A percentile compares a stretch with the other conserved stretches of the same genome.
These are phyloP conservation scores for Lutjanus argentimaculatus DNA, from an alignment of 2,797 vertebrate genomes.

Conservation along the genomic window DNA sequence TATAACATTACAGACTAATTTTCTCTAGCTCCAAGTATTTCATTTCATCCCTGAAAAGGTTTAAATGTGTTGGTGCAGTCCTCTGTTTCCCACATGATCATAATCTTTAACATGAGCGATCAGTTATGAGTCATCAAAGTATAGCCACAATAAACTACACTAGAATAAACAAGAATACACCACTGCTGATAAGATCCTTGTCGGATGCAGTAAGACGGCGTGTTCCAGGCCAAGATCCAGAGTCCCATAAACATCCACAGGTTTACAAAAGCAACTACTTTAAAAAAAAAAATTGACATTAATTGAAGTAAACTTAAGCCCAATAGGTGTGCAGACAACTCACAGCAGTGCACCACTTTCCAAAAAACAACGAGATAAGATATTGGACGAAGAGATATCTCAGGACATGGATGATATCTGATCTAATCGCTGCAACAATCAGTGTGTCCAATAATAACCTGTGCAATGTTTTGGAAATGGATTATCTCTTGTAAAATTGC, in stretches of 20 bases:
- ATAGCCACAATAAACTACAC: no score
- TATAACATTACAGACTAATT: no score
- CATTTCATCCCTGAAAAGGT: no score
- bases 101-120: no score
- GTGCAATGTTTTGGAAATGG: neutral
- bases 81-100: no score
- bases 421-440: neutral
- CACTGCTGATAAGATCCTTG: neutral
- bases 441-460: neutral
- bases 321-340: neutral
- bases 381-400: neutral
- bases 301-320: neutral
- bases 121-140: no score
- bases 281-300: no score
- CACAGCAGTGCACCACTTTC: neutral
- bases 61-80: no score
- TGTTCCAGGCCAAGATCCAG: neutral
- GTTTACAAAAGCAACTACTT: neutral
- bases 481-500: neutral
- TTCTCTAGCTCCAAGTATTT: no score
- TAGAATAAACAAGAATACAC: no score
- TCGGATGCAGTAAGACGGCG: neutral
- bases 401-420: neutral
- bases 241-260: neutral
- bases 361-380: no score